phyloP scores from a whole-genome alignment of 2,797 vertebrate species.

The Amniataba percoides region DNA sequence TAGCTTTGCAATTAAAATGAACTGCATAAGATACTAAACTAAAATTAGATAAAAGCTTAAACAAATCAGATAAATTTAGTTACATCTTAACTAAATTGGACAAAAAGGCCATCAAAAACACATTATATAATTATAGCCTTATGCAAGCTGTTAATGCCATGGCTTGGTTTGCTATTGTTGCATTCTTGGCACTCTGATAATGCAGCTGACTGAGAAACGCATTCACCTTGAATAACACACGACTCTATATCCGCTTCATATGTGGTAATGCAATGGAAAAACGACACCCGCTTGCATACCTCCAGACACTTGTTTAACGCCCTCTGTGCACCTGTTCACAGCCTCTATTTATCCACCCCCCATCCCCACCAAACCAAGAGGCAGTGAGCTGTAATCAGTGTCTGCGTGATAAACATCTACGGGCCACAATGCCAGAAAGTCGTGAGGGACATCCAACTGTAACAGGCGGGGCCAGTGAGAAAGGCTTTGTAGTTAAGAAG shows the following conservation, averaged over 20 bases:
- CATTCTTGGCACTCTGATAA: neutral
- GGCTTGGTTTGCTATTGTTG: neutral
- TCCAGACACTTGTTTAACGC: constrained; percentile 53
- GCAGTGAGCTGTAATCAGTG: constrained; percentile 51
- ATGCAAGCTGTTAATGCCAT: neutral
- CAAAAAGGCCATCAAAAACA: neutral
- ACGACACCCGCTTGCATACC: constrained; percentile 35
- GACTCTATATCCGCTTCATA: neutral
- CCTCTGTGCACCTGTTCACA: constrained; percentile 55
- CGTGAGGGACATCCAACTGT: constrained; percentile 3
- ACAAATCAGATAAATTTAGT: neutral
- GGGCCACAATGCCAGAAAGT: neutral
- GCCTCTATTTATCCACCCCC: neutral
- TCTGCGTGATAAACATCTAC: constrained; percentile 41
- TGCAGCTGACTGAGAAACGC: neutral
- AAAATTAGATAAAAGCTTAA: neutral
- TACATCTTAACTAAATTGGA: neutral
- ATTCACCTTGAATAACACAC: neutral
- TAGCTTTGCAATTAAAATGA: neutral
- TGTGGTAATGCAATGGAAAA: constrained; percentile 29
- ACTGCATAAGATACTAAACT: neutral
- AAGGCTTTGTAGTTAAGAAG: constrained; percentile 26
- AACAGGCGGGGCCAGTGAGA: neutral
- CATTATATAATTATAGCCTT: neutral
- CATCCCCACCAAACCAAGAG: neutral